Conservation (phyloP, 2,113 vertebrate species). For the Eleginops maclovinus region DNA sequence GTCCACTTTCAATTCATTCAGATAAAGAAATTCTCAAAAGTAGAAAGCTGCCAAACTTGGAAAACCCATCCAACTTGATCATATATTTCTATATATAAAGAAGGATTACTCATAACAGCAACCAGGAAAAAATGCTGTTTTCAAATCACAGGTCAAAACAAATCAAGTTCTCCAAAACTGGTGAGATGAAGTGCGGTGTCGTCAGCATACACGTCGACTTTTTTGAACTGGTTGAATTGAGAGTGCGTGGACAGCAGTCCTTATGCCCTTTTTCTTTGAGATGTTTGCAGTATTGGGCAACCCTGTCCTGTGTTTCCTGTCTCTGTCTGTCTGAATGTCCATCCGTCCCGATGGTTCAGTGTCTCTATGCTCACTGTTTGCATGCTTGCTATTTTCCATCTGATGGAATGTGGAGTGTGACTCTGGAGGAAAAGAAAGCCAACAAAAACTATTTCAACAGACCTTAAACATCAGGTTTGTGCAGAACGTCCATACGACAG, state of each 20-base stretch:
- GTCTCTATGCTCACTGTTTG: slow-evolving; percentile 63
- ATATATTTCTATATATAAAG: background rate
- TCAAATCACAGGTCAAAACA: background rate
- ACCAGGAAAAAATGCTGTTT: background rate
- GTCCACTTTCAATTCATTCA: slow-evolving; percentile 55
- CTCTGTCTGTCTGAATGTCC: slow-evolving; percentile 43
- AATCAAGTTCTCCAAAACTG: background rate
- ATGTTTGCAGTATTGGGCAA: slow-evolving; percentile 39
- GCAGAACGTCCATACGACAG: background rate
- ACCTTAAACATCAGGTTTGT: background rate
- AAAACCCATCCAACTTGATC: background rate
- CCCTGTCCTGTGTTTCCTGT: slow-evolving; percentile 28
- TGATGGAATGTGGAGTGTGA: slow-evolving; percentile 33
- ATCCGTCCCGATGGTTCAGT: slow-evolving; percentile 24
- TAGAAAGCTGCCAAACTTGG: background rate
- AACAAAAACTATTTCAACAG: background rate
- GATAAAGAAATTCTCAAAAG: slow-evolving; percentile 7
- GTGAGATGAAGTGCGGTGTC: background rate
- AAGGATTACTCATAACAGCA: background rate
- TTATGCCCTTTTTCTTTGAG: slow-evolving; percentile 3
- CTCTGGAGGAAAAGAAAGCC: background rate
- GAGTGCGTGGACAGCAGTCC: slow-evolving; percentile 48
- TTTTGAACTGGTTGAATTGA: slow-evolving; percentile 41
- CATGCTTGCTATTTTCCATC: slow-evolving; percentile 75
- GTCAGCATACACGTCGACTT: slow-evolving; percentile 33